Evolutionary conservation across 2,797 vertebrate species (phyloP), one percentile per base, ranked within the genome.

Genomic region (Pitangus sulphuratus): DNA sequence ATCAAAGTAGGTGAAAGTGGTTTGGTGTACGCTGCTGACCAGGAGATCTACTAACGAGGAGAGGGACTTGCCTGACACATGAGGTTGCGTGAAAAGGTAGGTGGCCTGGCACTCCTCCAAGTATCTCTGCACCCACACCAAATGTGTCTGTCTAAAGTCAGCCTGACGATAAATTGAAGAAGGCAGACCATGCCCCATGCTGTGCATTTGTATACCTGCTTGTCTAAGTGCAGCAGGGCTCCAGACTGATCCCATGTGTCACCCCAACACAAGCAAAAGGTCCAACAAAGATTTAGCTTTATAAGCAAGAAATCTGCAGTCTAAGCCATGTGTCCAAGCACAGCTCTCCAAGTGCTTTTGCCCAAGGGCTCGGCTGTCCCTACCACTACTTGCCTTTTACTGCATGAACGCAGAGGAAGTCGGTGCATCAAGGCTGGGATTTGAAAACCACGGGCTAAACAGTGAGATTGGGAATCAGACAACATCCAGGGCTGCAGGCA

Each of bases 371-470:
- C 31, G 2, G 25, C 19, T 91, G 42, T 66, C 17, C 60, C 30
- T 13, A 13, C 35, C 30, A 50, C 54, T 24, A 9, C 6, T 35
- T 68, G 11, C 8, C 5, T 77, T 79, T 80, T 65, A 37, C 45
- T 45, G 30, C 17, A 24, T 2, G 7, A 65, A 66, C 22, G 39
- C 24, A 51, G 60, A 50, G 6, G 9, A 65, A 7, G 2, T 18
- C 0, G 1, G 20, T 84, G 37, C 24, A 84, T 5, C 2, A 0
- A 75, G 3, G 12, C 35, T 8, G 4, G 16, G 40, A 57, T 50
- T 31, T 64, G 26, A 92, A 87, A 89, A 37, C 5, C 3, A n/a
- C 5, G 17, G 0, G 0, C 48, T 40, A 45, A 57, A 5, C 31
- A 40, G 14, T 2, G 20, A 82, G 18, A 62, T 15, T 33, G 44